phyloP scores from a whole-genome alignment of 2,797 vertebrate genomes.

The Lates japonicus region DNA sequence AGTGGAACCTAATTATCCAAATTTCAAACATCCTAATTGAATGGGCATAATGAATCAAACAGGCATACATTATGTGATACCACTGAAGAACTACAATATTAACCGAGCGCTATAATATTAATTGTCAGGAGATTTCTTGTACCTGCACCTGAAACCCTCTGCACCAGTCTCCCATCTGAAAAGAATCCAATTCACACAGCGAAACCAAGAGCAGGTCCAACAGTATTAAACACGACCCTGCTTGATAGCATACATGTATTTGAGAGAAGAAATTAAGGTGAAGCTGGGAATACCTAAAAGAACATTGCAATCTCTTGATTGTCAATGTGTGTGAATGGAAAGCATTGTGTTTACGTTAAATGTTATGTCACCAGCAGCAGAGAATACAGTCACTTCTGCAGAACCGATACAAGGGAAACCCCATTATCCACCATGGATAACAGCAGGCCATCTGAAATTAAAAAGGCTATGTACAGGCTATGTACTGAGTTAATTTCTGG shows the following conservation, averaged over 20 bases:
- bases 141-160: conserved; percentile 1
- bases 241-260: not conserved
- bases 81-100: conserved; percentile 9
- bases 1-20: conserved; percentile 48
- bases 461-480: not conserved
- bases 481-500: not conserved
- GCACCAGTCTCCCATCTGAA: not conserved
- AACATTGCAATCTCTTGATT: not conserved
- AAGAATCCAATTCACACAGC: not conserved
- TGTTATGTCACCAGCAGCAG: not conserved
- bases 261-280: not conserved
- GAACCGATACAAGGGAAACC: not conserved
- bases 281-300: not conserved
- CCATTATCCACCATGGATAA: not conserved
- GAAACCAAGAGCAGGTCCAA: not conserved
- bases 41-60: conserved; percentile 53
- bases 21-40: conserved; percentile 47
- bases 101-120: conserved; percentile 13
- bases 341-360: not conserved
- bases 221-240: not conserved
- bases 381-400: not conserved
- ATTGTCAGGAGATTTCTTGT: conserved; percentile 3
- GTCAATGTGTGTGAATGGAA: not conserved
- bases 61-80: conserved; percentile 25
- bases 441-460: not conserved